Base-by-base conservation (phyloP, 2,888 invertebrate species). In the Tubulanus polymorphus region DNA sequence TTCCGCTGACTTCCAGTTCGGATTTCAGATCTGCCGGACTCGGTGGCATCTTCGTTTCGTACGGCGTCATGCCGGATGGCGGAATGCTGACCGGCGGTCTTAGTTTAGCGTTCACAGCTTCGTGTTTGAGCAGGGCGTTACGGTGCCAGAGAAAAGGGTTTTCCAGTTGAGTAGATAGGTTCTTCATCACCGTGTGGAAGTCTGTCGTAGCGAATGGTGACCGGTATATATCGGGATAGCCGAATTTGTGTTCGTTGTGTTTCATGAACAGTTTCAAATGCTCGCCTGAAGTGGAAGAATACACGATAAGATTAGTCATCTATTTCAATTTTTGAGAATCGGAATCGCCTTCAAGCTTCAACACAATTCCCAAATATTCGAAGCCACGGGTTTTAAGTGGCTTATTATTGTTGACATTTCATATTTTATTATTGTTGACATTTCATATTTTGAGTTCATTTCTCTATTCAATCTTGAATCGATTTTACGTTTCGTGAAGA, bases 141-240 rank as follows among this genome's bases (percentile, higher is more conserved):
- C 51, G 35, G 63, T 56, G 1, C 63, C 62, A 56, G 65, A 62
- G 5, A 67, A 59, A 37, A 66, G 56, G 25, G 66, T 30, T 37
- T 62, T 63, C 30, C 60, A 64, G 61, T 37, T 66, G 53, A 52
- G 64, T 64, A n/a, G n/a, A n/a, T 15, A 70, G 58, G 1, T 61
- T 64, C 28, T 67, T 63, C 2, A 68, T 53, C 25, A 67, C 55
- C 35, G 67, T 65, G 55, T 68, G 23, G 49, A 49, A 49, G 28
- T 27, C 49, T 29, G 49, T 15, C 30, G 26, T 49, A 3, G 49
- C 32, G n/a, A 49, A 25, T 20, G 28, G 28, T 6, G 49, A 66
- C 6, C 68, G 56, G 56, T 70, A 70, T 2, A 70, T 37, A 35
- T 70, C 69, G 1, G 61, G 61, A 26, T 53, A 53, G 46, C 28